Percentiles rank a stretch among this genome's conserved stretches.
These are phyloP conservation scores for Dissostichus mawsoni DNA, from an alignment of 2,113 vertebrate species.

Conservation along the genomic window DNA sequence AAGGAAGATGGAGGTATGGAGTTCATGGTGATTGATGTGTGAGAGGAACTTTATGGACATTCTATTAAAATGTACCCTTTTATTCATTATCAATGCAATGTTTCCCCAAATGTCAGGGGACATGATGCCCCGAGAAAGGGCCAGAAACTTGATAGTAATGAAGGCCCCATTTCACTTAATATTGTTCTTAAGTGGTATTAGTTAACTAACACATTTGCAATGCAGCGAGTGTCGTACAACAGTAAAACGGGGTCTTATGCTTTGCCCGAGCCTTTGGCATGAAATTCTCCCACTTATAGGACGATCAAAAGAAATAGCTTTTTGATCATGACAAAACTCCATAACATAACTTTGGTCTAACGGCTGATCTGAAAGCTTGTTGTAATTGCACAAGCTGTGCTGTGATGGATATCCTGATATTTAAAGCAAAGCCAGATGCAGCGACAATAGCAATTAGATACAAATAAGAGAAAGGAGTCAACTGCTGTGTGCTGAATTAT, in stretches of 20 bases:
- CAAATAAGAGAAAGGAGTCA: conserved; percentile 35
- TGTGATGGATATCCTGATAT: conserved; percentile 32
- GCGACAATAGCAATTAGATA: conserved; percentile 12
- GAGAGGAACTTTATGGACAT: neutral
- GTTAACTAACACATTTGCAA: too few relatives aligned
- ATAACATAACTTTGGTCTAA: neutral
- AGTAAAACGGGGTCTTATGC: too few relatives aligned
- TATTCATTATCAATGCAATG: neutral
- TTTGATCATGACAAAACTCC: conserved; percentile 2
- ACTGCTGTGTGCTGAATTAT: conserved; percentile 57
- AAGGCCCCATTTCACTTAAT: too few relatives aligned
- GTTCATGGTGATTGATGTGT: neutral
- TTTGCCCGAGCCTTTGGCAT: too few relatives aligned
- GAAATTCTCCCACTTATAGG: neutral
- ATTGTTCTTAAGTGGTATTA: too few relatives aligned
- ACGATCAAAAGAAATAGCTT: neutral
- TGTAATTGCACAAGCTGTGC: conserved; percentile 11
- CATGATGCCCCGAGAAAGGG: too few relatives aligned
- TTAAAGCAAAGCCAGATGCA: neutral
- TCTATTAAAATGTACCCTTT: neutral
- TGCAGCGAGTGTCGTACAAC: too few relatives aligned
- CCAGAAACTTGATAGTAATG: too few relatives aligned
- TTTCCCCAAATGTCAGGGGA: neutral
- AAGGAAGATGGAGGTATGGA: neutral
- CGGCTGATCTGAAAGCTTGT: conserved; percentile 2